Evolutionary conservation across 2,797 vertebrate species (phyloP), one percentile per base, ranked within the genome.

Genomic region (Enteromius viviparus): DNA sequence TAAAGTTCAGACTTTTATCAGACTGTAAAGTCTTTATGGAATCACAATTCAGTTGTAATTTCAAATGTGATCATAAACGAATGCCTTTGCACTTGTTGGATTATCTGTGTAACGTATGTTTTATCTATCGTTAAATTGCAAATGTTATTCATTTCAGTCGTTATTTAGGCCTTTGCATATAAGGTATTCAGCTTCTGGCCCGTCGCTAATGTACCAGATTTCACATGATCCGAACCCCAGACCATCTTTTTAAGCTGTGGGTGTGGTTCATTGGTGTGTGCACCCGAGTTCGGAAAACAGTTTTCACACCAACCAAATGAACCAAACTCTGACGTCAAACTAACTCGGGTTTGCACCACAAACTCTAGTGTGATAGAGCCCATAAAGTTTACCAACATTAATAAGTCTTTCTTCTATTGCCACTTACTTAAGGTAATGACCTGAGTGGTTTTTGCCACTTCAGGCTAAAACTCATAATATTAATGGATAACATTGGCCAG

Each of bases 261-360:
- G 51, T 76, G 72, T 76, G 72, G 72, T 58, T 76, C 72, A 0
- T 47, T 72, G 70, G 26, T 12, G 70, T 72, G 47, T 72, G n/a
- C 51, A 62, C 75, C n/a, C 34, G 37, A 47, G 40, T 47, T 47
- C 10, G 26, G 76, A 45, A 76, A 77, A 62, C 76, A 47, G 58
- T 40, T 64, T 77, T 77, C 76, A 77, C 76, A 77, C 76, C 58
- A 77, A 64, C 55, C 58, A 47, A 77, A 77, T 64, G 58, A 77
- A 47, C 76, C 76, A 64, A 77, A 19, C 40, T 32, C 37, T 77
- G 72, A 76, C 72, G 51, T 76, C 72, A 76, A 53, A 40, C 21
- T 7, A 51, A 76, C 21, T 58, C 23, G 11, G 29, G 12, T 58
- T 34, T 40, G 72, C 51, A 58, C 72, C 72, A 58, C 72, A 58